These are phyloP conservation scores for Chloroceryle inda DNA, from an alignment of 2,797 vertebrate genomes.

Conservation along the genomic window DNA sequence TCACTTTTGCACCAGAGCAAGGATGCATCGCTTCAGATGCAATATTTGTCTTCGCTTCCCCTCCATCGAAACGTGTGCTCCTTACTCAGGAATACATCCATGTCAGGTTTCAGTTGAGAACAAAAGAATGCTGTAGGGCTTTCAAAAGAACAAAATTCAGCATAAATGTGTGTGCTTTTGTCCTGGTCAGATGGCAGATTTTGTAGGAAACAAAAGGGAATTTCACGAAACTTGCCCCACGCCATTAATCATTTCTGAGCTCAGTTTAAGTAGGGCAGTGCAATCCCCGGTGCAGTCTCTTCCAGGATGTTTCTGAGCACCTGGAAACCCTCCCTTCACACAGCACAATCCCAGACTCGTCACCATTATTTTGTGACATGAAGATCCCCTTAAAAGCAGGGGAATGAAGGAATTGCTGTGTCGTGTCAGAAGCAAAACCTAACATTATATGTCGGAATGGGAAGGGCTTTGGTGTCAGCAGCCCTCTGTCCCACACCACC, in stretches of 20 bases:
- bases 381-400: background rate
- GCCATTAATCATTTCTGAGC: background rate
- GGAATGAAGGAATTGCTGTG: rapidly evolving
- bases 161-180: background rate
- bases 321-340: background rate
- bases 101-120: background rate
- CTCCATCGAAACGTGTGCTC: background rate
- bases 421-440: rapidly evolving
- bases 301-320: background rate
- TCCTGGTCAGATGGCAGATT: background rate
- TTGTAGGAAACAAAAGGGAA: background rate
- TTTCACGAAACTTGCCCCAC: background rate
- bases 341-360: background rate
- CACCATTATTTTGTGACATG: background rate
- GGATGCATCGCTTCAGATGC: background rate
- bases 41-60: background rate
- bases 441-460: rapidly evolving
- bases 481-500: background rate
- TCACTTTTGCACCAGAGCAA: background rate
- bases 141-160: background rate
- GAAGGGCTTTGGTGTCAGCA: background rate
- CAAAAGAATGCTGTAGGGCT: background rate
- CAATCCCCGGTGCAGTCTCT: background rate
- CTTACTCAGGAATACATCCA: background rate
- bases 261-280: conserved; percentile 1